phyloP scores from a whole-genome alignment of 2,888 invertebrate species.

The Caenorhabditis japonica region DNA sequence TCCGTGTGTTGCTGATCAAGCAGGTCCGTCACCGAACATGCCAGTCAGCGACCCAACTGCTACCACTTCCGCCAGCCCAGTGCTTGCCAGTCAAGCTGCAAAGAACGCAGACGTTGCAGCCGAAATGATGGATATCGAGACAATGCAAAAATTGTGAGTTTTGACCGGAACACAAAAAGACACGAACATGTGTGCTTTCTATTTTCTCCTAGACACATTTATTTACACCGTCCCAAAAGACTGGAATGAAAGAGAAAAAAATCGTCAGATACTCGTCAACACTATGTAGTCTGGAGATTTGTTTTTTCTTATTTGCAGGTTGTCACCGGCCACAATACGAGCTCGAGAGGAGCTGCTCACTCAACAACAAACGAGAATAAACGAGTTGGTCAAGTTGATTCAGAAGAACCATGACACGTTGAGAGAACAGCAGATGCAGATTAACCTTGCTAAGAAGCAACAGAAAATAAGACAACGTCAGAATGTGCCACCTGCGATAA shows the following conservation, averaged over 20 bases:
- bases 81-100: conserved; percentile 6
- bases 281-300: neutral
- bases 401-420: conserved; percentile 69
- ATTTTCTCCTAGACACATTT: conserved; percentile 7
- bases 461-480: conserved; percentile 38
- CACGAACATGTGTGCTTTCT: conserved; percentile 27
- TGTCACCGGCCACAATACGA: conserved; percentile 57
- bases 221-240: conserved; percentile 15
- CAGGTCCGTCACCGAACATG: conserved; percentile 58
- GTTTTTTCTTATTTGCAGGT: conserved; percentile 26
- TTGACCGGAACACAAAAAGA: neutral
- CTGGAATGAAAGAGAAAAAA: conserved; percentile 3
- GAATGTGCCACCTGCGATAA: conserved; percentile 6
- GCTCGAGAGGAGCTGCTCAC: conserved; percentile 72
- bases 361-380: conserved; percentile 71
- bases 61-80: conserved; percentile 33
- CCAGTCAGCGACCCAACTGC: conserved; percentile 42
- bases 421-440: conserved; percentile 73
- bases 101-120: conserved; percentile 17
- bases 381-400: conserved; percentile 68
- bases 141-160: conserved; percentile 53
- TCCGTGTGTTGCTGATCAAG: conserved; percentile 57
- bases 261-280: neutral
- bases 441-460: conserved; percentile 68
- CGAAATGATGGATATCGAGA: conserved; percentile 39